Evolutionary conservation across 2,797 vertebrate genomes (phyloP).

Genomic region (Remorina albescens): DNA sequence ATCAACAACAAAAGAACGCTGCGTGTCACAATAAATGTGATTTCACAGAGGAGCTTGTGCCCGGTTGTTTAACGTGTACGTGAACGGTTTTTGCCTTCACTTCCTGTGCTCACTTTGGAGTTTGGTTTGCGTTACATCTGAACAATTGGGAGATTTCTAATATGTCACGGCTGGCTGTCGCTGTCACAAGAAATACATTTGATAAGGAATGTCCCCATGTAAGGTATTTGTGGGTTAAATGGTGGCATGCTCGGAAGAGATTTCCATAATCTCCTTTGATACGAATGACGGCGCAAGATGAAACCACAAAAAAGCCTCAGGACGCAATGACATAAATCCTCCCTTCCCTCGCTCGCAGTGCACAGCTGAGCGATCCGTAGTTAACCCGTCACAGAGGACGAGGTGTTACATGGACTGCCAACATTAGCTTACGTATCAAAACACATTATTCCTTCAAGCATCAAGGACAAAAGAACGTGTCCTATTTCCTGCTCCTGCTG

Average conservation of each 20-base stretch:
- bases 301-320: slow-evolving; percentile 16
- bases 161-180: slow-evolving; percentile 7
- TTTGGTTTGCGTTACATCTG: slow-evolving; percentile 4
- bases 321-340: slow-evolving; percentile 30
- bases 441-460: not conserved
- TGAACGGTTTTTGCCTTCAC: not conserved
- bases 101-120: not conserved
- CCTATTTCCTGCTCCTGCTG: not conserved
- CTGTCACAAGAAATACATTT: slow-evolving; percentile 18
- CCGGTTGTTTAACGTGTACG: not conserved
- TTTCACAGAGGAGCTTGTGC: not conserved
- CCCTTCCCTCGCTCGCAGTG: not conserved
- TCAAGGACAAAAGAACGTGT: slow-evolving; percentile 6
- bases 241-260: slow-evolving; percentile 18
- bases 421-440: slow-evolving; percentile 13
- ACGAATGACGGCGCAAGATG: slow-evolving; percentile 32
- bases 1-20: slow-evolving; percentile 15
- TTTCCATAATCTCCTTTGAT: slow-evolving; percentile 38
- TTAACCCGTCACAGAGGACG: slow-evolving; percentile 14
- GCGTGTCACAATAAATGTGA: slow-evolving; percentile 24
- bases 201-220: slow-evolving; percentile 5
- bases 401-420: slow-evolving; percentile 23
- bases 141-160: not conserved
- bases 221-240: slow-evolving; percentile 39
- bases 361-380: slow-evolving; percentile 6